phyloP scores from a whole-genome alignment of 2,797 vertebrate species.

The Gorsachius magnificus region DNA sequence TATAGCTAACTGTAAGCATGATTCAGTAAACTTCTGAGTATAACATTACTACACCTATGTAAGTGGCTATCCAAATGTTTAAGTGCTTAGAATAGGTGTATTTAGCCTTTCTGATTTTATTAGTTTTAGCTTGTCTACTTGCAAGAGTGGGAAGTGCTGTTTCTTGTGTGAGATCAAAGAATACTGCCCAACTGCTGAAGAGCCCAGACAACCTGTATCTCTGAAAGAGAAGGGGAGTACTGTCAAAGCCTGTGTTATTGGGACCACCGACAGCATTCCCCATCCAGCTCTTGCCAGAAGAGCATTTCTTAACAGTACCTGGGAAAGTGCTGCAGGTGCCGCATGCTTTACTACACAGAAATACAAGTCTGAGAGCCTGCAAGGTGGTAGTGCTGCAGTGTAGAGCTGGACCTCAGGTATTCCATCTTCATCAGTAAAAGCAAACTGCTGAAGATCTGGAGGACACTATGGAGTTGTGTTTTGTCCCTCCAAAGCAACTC shows the following conservation, averaged over 20 bases:
- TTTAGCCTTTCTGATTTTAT: background rate
- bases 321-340: background rate
- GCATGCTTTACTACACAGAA: background rate
- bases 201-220: fast-evolving
- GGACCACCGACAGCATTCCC: background rate
- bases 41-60: background rate
- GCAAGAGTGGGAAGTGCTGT: fast-evolving
- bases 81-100: fast-evolving
- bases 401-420: background rate
- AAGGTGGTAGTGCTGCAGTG: background rate
- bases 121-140: background rate
- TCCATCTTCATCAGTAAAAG: background rate
- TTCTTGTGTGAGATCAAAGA: background rate
- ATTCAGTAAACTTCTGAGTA: background rate
- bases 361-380: background rate
- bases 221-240: background rate
- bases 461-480: background rate
- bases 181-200: background rate
- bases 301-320: background rate
- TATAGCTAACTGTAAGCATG: background rate
- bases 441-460: background rate
- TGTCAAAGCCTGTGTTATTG: fast-evolving
- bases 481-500: background rate
- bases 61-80: background rate
- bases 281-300: background rate